Evolutionary conservation across 2,113 vertebrate species (phyloP).

Genomic region (Hipposideros armiger): DNA sequence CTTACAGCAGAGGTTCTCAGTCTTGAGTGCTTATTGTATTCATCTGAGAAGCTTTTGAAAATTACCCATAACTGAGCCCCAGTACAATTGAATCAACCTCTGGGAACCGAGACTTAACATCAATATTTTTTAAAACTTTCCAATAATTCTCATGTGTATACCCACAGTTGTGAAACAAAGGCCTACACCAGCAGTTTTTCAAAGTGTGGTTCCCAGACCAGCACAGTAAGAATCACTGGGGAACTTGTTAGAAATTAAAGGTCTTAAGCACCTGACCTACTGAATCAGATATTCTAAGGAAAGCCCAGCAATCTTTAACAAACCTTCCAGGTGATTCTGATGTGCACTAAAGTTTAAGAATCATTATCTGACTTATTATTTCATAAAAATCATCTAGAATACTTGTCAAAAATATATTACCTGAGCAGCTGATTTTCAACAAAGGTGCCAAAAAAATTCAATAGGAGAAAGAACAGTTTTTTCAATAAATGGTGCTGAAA

Average conservation of each 20-base stretch:
- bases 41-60: background rate
- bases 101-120: background rate
- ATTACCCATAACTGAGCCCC: background rate
- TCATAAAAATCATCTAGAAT: conserved; percentile 17
- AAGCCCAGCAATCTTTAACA: conserved; percentile 43
- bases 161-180: background rate
- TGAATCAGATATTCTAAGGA: conserved; percentile 18
- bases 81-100: background rate
- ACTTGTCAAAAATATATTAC: background rate
- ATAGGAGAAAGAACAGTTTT: background rate
- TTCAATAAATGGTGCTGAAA: background rate
- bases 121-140: background rate
- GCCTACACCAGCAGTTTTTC: background rate
- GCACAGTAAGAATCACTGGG: background rate
- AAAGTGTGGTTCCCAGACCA: background rate
- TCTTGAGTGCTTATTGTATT: background rate
- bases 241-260: background rate
- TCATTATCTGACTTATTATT: background rate
- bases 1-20: background rate
- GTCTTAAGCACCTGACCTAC: background rate
- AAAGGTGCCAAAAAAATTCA: background rate
- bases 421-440: conserved; percentile 21
- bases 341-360: background rate
- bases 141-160: background rate
- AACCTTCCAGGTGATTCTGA: background rate